These are phyloP conservation scores for Hemitrygon akajei DNA, from an alignment of 2,797 vertebrate species.

Conservation along the genomic window DNA sequence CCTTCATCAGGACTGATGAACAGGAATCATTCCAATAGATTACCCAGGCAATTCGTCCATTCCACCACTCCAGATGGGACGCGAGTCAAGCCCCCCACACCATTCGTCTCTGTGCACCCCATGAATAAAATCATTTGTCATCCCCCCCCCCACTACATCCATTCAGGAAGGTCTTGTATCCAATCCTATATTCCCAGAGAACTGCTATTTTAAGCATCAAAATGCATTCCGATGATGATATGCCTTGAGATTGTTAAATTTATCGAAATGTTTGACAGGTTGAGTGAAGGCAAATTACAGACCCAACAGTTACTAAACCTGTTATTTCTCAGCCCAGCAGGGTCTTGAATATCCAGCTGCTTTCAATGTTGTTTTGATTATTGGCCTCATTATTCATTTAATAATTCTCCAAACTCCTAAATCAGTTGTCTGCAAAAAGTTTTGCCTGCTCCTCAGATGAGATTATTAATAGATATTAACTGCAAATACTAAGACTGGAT, in stretches of 20 bases:
- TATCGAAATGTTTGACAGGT: background rate
- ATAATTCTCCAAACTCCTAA: constrained; percentile 10
- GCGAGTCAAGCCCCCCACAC: too few relatives aligned
- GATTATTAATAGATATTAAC: constrained; percentile 19
- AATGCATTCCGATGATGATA: background rate
- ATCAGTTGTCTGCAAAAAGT: background rate
- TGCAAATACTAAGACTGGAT: background rate
- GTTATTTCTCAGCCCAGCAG: background rate
- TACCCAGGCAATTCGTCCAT: background rate
- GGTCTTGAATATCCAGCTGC: background rate
- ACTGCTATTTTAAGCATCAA: background rate
- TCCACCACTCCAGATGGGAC: background rate
- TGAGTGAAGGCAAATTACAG: background rate
- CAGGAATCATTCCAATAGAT: too few relatives aligned
- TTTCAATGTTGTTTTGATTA: constrained; percentile 9
- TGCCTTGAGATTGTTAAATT: background rate
- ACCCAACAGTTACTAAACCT: background rate
- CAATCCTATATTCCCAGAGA: background rate
- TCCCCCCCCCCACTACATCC: background rate
- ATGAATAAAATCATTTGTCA: background rate
- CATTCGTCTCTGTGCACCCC: too few relatives aligned
- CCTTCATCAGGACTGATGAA: too few relatives aligned
- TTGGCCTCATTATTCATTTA: background rate
- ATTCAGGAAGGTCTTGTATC: background rate
- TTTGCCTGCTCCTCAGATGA: background rate